Percentiles rank a stretch among this genome's conserved stretches.
These are phyloP conservation scores for Agonopterix subpropinquella DNA, from an alignment of 2,888 invertebrate species.

Conservation along the genomic window DNA sequence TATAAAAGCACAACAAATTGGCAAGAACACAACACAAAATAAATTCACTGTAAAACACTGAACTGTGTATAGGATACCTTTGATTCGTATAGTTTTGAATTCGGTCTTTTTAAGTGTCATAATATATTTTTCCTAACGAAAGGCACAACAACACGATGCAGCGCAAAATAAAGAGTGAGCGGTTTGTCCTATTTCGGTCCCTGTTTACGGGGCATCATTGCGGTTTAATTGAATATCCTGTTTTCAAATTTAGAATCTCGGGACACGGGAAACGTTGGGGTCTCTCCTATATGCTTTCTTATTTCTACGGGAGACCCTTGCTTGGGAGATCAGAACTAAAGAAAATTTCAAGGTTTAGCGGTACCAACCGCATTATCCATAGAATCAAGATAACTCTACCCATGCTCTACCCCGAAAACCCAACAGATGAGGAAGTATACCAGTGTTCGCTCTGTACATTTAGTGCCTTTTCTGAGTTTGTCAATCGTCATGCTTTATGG, in stretches of 20 bases:
- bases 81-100: constrained; percentile 37
- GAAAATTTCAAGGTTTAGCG: too few relatives aligned
- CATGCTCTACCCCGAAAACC: too few relatives aligned
- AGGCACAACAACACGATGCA: constrained; percentile 22
- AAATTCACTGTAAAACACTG: constrained; percentile 10
- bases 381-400: too few relatives aligned
- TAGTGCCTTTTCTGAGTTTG: too few relatives aligned
- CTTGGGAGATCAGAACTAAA: too few relatives aligned
- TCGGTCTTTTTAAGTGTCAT: constrained; percentile 51
- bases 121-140: constrained; percentile 18
- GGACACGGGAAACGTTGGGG: constrained; percentile 19
- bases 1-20: constrained; percentile 23
- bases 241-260: constrained; percentile 58
- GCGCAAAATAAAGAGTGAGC: constrained; percentile 56
- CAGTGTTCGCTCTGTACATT: too few relatives aligned
- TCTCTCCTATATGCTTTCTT: constrained; percentile 6
- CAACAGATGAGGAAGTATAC: too few relatives aligned
- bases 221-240: constrained; percentile 70
- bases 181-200: constrained; percentile 61
- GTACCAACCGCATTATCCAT: too few relatives aligned
- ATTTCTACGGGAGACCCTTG: too few relatives aligned
- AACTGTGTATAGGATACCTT: constrained; percentile 31
- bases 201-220: constrained; percentile 64
- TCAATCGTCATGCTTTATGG: too few relatives aligned
- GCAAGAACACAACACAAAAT: constrained; percentile 25